phyloP scores from a whole-genome alignment of 2,888 invertebrate species.

The Pandemis cinnamomeana region DNA sequence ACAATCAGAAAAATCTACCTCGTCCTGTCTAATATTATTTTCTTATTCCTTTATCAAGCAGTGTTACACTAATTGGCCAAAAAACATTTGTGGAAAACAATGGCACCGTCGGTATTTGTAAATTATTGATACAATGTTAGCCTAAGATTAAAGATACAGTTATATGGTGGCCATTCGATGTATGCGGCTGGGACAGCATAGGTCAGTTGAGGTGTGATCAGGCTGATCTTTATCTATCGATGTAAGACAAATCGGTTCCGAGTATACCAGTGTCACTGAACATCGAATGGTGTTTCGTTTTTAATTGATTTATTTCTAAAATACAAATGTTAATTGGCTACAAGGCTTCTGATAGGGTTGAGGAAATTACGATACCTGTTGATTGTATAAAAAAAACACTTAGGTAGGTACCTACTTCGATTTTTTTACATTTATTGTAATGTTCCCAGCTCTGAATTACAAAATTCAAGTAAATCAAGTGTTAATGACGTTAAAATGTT shows the following conservation, averaged over 20 bases:
- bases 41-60: background rate
- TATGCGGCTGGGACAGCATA: slow-evolving; percentile 41
- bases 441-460: background rate
- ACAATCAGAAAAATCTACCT: background rate
- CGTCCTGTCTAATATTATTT: background rate
- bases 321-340: slow-evolving; percentile 39
- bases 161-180: slow-evolving; percentile 36
- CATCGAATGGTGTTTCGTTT: slow-evolving; percentile 54
- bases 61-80: slow-evolving; percentile 4
- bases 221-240: slow-evolving; percentile 69
- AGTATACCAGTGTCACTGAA: slow-evolving; percentile 63
- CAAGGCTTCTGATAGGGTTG: slow-evolving; percentile 30
- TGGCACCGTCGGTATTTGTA: slow-evolving; percentile 4
- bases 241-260: slow-evolving; percentile 80
- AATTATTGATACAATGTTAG: slow-evolving; percentile 26
- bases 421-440: background rate
- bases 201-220: slow-evolving; percentile 57
- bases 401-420: too few species aligned
- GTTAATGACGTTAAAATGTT: slow-evolving; percentile 1
- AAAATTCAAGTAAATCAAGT: background rate
- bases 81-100: background rate
- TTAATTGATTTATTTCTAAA: slow-evolving; percentile 60
- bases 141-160: slow-evolving; percentile 35
- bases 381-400: background rate
- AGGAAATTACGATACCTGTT: slow-evolving; percentile 1